phyloP scores from a whole-genome alignment of 2,888 invertebrate genomes.

The Monopis laevigella region DNA sequence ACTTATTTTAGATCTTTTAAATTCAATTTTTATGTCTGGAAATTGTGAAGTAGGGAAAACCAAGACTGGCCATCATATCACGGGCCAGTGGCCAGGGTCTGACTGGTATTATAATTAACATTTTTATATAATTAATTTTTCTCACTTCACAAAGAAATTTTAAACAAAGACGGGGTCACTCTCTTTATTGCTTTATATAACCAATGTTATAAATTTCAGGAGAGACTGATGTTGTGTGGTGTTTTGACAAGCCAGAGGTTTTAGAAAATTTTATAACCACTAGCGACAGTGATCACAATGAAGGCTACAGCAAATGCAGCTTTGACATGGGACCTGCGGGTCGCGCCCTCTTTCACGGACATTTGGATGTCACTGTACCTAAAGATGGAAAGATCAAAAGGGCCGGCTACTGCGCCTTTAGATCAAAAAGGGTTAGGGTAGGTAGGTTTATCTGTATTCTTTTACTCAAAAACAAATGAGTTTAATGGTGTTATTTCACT shows the following conservation, averaged over 20 bases:
- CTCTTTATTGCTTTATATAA: conserved; percentile 2
- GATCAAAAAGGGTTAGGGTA: conserved; percentile 73
- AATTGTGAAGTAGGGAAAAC: too few species aligned
- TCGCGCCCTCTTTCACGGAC: conserved; percentile 77
- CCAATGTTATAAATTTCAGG: conserved; percentile 41
- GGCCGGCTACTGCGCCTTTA: conserved; percentile 86
- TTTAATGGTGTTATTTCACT: too few species aligned
- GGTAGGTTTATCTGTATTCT: conserved; percentile 22
- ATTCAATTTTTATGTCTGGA: too few species aligned
- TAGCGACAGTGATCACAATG: conserved; percentile 81
- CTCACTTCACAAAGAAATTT: too few species aligned
- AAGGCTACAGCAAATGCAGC: conserved; percentile 78
- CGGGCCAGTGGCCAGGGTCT: too few species aligned
- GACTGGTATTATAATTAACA: too few species aligned
- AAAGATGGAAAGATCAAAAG: conserved; percentile 82
- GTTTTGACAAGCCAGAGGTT: conserved; percentile 71
- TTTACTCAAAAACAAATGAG: conserved; percentile 10
- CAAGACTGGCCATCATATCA: too few species aligned
- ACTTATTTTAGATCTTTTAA: too few species aligned
- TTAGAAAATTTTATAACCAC: conserved; percentile 79
- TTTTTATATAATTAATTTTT: too few species aligned
- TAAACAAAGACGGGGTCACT: too few species aligned
- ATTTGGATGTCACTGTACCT: conserved; percentile 73
- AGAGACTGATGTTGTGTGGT: conserved; percentile 79
- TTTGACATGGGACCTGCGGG: conserved; percentile 75